phyloP scores from a whole-genome alignment of 2,113 vertebrate species.

The Mohoua ochrocephala region DNA sequence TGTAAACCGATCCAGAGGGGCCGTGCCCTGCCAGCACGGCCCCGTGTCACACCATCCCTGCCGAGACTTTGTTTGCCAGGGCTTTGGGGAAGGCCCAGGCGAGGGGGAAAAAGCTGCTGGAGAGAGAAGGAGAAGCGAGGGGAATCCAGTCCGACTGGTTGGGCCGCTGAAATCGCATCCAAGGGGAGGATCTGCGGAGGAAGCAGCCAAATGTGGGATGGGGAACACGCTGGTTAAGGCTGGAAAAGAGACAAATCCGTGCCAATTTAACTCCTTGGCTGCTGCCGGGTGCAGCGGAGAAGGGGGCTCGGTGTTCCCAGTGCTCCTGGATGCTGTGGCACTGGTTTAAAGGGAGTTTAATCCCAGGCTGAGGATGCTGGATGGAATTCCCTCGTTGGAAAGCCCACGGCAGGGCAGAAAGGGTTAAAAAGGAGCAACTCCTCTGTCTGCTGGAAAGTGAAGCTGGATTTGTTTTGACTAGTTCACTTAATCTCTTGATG shows the following conservation, averaged over 20 bases:
- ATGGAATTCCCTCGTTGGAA: not conserved
- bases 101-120: not conserved
- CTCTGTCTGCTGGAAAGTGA: not conserved
- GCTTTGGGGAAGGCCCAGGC: not conserved
- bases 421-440: not conserved
- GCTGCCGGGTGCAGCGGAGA: not conserved
- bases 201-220: not conserved
- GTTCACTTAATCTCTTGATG: not conserved
- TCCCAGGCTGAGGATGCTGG: not conserved
- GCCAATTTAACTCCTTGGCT: not conserved
- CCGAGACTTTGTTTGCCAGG: not conserved
- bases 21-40: fast-evolving
- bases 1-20: not conserved
- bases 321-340: fast-evolving
- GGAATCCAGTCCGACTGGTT: conserved; percentile 52
- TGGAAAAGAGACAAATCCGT: not conserved
- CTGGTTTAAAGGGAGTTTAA: not conserved
- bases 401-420: fast-evolving
- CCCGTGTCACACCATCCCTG: not conserved
- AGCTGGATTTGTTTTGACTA: not conserved
- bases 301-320: not conserved
- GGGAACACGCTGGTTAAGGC: not conserved
- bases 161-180: not conserved
- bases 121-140: not conserved
- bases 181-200: not conserved